Percentiles rank a stretch among this genome's conserved stretches.
Evolutionary conservation across 2,113 vertebrate genomes (phyloP).

Genomic region (Phrynocephalus versicolor): DNA sequence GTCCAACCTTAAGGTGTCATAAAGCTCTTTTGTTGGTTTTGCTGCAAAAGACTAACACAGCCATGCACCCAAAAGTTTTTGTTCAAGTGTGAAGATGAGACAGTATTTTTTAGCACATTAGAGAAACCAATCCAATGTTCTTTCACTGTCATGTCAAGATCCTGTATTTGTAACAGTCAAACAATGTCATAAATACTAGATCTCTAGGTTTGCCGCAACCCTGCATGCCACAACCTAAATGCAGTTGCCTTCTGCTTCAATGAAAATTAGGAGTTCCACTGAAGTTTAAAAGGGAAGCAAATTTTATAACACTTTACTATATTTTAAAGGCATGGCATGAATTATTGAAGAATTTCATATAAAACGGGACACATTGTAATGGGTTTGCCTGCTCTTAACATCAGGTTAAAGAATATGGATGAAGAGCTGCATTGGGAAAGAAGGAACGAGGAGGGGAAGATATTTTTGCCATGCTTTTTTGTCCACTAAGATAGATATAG

Average conservation of each 20-base stretch:
- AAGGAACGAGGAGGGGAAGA: background rate
- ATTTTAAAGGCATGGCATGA: conserved; percentile 54
- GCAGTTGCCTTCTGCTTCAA: conserved; percentile 52
- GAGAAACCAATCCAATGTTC: background rate
- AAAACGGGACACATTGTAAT: conserved; percentile 52
- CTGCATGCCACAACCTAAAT: conserved; percentile 37
- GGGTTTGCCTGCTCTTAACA: conserved; percentile 40
- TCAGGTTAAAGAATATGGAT: conserved; percentile 18
- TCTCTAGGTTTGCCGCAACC: background rate
- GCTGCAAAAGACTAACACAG: no score
- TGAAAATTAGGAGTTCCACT: conserved; percentile 29
- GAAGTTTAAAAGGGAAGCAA: conserved; percentile 57
- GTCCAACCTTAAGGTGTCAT: no score
- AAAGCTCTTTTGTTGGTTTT: no score
- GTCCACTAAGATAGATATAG: background rate
- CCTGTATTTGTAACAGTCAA: conserved; percentile 44
- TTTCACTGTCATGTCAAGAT: conserved; percentile 21
- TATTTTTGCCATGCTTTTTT: background rate
- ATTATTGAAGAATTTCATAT: conserved; percentile 63
- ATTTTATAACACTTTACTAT: conserved; percentile 49
- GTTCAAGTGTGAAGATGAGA: conserved; percentile 45
- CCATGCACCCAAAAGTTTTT: background rate
- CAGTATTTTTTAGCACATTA: conserved; percentile 48
- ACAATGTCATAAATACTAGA: conserved; percentile 16
- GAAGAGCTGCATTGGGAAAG: background rate